Evolutionary conservation across 30 jellyfish, hydroid and myxozoan genomes (phyloP), one percentile per base, ranked within the genome.

Genomic region (Cassiopea xamachana): DNA sequence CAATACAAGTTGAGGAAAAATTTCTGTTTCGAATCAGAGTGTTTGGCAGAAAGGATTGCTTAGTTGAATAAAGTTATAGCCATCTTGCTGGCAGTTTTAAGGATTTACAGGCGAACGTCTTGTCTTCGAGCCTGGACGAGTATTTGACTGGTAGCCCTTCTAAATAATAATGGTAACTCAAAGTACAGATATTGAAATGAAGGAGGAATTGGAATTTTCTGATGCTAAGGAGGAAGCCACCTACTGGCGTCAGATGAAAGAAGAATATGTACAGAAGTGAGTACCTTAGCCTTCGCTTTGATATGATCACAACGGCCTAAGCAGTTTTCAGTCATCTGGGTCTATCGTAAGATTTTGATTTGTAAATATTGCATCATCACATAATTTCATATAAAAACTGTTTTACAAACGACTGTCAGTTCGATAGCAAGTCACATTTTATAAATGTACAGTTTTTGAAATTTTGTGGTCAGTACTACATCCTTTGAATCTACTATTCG

Each of bases 181-280:
- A 73, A 90, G 64, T 60, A 85, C 93, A 44, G 97, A 91, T 62
- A 87, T 93, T 78, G 96, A 88, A 80, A 93, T 89, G 92, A 77
- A 69, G 77, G 99, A 96, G 19, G 96, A 87, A 43, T 84, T 88
- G 7, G 92, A 94, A 74, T 96, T 96, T 86, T 69, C 96, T 13
- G 93, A 90, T 70, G 94, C 96, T 0, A 89, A 91, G 86, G 99
- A 96, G 68, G 99, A 96, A 86, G 99, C 98, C 73, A 83, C 81
- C n/a, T 96, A 96, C 85, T 96, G 99, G 99, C 93, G 97, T 79
- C 98, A 96, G 89, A 81, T 96, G 92, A 97, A 98, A 8, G 97
- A 92, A 70, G 98, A 92, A 13, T 96, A 93, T 85, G 97, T 92
- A 43, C 95, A 89, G 77, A 92, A 96, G 99, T 96, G 69, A 19